phyloP scores from a whole-genome alignment of 2,888 invertebrate species.

The Orthosia gothica region DNA sequence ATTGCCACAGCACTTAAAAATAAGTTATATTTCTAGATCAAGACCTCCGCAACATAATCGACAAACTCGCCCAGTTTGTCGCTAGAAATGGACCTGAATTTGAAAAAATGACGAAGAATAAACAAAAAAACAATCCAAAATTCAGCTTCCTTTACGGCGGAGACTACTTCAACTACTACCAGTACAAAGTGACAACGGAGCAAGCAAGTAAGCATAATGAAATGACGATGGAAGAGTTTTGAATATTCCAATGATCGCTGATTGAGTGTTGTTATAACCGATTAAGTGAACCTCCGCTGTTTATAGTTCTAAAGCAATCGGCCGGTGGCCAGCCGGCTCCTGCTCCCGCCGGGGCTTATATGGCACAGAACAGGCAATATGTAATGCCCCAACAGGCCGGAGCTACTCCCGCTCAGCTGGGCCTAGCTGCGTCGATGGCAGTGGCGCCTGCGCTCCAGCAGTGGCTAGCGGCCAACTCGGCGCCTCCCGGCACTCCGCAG shows the following conservation, averaged over 20 bases:
- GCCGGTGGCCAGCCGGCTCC: conserved; percentile 90
- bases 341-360: conserved; percentile 90
- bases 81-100: conserved; percentile 99
- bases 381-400: conserved; percentile 91
- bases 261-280: conserved; percentile 86
- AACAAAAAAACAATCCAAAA: conserved; percentile 99
- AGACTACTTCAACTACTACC: conserved; percentile 98
- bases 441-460: conserved; percentile 88
- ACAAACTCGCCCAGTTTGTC: conserved; percentile 99
- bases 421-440: conserved; percentile 90
- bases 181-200: conserved; percentile 98
- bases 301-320: conserved; percentile 95
- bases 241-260: conserved; percentile 84
- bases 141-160: conserved; percentile 99
- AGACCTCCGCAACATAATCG: conserved; percentile 99
- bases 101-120: conserved; percentile 99
- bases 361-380: conserved; percentile 92
- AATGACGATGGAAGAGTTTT: conserved; percentile 76
- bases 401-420: conserved; percentile 91
- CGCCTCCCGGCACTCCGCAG: conserved; percentile 76
- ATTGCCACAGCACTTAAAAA: conserved; percentile 19
- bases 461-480: conserved; percentile 87
- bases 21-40: conserved; percentile 93
- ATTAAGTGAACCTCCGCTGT: conserved; percentile 91
- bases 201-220: conserved; percentile 96